Evolutionary conservation across 2,797 vertebrate species (phyloP).

Genomic region (Malurus leucopterus): DNA sequence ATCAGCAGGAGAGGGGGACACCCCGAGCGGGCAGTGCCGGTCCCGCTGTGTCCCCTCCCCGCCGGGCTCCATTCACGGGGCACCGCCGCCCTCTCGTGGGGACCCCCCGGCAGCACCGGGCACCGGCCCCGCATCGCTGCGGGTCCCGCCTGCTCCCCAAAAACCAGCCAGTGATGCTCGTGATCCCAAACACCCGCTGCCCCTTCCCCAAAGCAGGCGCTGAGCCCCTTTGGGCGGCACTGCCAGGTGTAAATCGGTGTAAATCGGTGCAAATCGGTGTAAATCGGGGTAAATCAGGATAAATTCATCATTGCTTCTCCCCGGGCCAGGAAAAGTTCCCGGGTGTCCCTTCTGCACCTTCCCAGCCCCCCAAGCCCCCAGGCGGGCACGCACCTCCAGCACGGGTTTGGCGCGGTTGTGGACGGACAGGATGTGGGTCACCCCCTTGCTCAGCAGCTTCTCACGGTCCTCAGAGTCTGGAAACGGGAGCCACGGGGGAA

Average conservation of each 20-base stretch:
- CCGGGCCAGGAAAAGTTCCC: fast-evolving
- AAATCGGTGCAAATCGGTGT: fast-evolving
- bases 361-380: fast-evolving
- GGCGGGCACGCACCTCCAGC: constrained; percentile 69
- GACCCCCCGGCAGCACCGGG: background rate
- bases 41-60: background rate
- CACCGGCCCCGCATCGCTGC: background rate
- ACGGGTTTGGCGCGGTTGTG: constrained; percentile 82
- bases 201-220: background rate
- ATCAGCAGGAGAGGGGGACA: background rate
- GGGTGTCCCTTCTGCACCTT: background rate
- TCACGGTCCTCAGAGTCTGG: constrained; percentile 85
- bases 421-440: constrained; percentile 87
- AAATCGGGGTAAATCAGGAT: background rate
- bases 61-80: background rate
- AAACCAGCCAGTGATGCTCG: fast-evolving
- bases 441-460: constrained; percentile 75
- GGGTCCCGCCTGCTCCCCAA: background rate
- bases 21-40: background rate
- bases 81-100: constrained; percentile 61
- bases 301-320: background rate
- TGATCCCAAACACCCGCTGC: fast-evolving
- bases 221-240: fast-evolving
- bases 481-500: background rate
- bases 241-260: fast-evolving